These are phyloP conservation scores for Rhamnusium bicolor DNA, from an alignment of 2,888 invertebrate species.

Conservation along the genomic window DNA sequence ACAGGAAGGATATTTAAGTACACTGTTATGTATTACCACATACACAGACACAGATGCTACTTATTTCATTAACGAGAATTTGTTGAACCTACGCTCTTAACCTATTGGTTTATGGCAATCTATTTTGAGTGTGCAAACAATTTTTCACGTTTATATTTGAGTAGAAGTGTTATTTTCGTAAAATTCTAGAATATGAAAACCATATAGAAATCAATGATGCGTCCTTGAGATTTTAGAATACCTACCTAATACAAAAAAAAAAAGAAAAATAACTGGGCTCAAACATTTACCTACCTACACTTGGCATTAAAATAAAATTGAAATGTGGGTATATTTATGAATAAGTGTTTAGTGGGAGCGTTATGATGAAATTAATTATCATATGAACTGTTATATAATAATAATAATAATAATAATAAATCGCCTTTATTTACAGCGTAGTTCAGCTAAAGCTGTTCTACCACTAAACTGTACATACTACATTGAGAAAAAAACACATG, in stretches of 20 bases:
- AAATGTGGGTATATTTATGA: slow-evolving; percentile 27
- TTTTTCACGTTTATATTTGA: slow-evolving; percentile 14
- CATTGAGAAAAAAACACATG: too few relatives aligned
- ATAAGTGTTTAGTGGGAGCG: slow-evolving; percentile 5
- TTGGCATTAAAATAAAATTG: slow-evolving; percentile 47
- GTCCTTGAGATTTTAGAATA: slow-evolving; percentile 26
- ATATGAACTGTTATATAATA: neutral
- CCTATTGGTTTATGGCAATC: slow-evolving; percentile 4
- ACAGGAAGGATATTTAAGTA: too few relatives aligned
- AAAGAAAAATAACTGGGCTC: slow-evolving; percentile 37
- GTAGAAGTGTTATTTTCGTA: slow-evolving; percentile 17
- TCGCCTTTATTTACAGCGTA: too few relatives aligned
- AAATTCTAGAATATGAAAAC: slow-evolving; percentile 14
- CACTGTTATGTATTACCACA: slow-evolving; percentile 10
- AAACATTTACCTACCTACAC: slow-evolving; percentile 44
- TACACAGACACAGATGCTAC: neutral
- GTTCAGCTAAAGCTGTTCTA: too few relatives aligned
- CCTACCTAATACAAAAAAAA: neutral
- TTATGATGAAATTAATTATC: neutral
- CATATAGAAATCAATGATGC: slow-evolving; percentile 30
- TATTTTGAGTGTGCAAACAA: slow-evolving; percentile 12
- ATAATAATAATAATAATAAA: too few relatives aligned
- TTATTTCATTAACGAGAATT: slow-evolving; percentile 8
- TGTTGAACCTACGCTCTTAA: slow-evolving; percentile 7
- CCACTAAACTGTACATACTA: too few relatives aligned